These are phyloP conservation scores for Heterotis niloticus DNA, from an alignment of 2,113 vertebrate species.

Conservation along the genomic window DNA sequence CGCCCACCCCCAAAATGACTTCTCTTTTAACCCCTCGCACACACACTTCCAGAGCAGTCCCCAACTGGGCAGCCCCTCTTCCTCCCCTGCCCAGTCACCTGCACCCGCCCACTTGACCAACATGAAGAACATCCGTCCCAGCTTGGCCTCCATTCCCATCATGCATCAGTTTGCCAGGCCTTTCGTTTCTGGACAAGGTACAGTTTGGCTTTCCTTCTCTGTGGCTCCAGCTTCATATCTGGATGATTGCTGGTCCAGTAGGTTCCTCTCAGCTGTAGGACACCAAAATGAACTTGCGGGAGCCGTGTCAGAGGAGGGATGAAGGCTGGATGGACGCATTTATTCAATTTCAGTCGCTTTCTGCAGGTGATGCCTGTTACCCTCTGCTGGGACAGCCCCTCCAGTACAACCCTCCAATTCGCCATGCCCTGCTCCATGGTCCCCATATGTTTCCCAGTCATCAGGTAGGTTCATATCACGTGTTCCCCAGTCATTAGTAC, in stretches of 20 bases:
- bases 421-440: conserved; percentile 78
- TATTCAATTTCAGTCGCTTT: neutral
- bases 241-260: no score
- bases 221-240: no score
- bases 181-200: conserved; percentile 78
- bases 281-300: no score
- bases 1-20: neutral
- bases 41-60: conserved; percentile 73
- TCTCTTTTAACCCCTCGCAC: conserved; percentile 4
- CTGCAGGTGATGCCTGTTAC: conserved; percentile 83
- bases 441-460: conserved; percentile 78
- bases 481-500: no score
- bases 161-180: conserved; percentile 78
- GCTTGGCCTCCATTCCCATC: conserved; percentile 76
- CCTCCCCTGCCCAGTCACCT: conserved; percentile 83
- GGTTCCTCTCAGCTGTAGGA: no score
- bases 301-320: no score
- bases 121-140: conserved; percentile 78
- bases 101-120: conserved; percentile 76
- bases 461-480: conserved; percentile 63
- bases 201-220: no score
- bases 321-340: no score
- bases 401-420: conserved; percentile 82
- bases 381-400: conserved; percentile 89
- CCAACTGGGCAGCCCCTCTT: conserved; percentile 78